A percentile compares a stretch with the other conserved stretches of the same genome.
Conservation (phyloP, 1,140 invertebrate genomes). For the Wiebesia pumilae region DNA sequence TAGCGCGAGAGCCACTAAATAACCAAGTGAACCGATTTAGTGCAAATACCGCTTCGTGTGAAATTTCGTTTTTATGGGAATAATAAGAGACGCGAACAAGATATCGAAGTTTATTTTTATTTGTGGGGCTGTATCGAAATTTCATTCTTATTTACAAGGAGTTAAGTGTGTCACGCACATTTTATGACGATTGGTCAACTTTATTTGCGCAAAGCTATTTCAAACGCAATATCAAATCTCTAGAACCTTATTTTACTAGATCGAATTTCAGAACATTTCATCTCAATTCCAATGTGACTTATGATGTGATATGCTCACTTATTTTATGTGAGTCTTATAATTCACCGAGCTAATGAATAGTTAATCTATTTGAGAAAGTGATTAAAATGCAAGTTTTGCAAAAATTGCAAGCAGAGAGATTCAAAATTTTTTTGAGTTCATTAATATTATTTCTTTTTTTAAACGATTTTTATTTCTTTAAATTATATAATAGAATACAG, state of each 20-base stretch:
- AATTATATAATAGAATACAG: neutral
- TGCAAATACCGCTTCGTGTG: neutral
- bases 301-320: too few species aligned
- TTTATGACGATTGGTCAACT: slow-evolving; percentile 46
- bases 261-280: slow-evolving; percentile 36
- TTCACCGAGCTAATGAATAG: neutral
- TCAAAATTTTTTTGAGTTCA: neutral
- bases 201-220: slow-evolving; percentile 43
- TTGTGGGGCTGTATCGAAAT: slow-evolving; percentile 19
- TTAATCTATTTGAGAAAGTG: neutral
- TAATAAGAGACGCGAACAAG: neutral
- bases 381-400: neutral
- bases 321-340: neutral
- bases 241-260: slow-evolving; percentile 29
- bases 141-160: slow-evolving; percentile 2
- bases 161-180: slow-evolving; percentile 29
- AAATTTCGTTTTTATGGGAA: neutral
- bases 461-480: neutral
- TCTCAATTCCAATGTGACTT: neutral
- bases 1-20: too few species aligned
- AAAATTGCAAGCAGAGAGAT: neutral
- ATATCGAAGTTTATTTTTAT: neutral
- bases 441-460: neutral
- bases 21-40: too few species aligned
- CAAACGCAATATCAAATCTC: slow-evolving; percentile 35